A percentile compares a stretch with the other conserved stretches of the same genome.
Evolutionary conservation across 2,888 invertebrate genomes (phyloP).

Genomic region (Aporophyla nigra): DNA sequence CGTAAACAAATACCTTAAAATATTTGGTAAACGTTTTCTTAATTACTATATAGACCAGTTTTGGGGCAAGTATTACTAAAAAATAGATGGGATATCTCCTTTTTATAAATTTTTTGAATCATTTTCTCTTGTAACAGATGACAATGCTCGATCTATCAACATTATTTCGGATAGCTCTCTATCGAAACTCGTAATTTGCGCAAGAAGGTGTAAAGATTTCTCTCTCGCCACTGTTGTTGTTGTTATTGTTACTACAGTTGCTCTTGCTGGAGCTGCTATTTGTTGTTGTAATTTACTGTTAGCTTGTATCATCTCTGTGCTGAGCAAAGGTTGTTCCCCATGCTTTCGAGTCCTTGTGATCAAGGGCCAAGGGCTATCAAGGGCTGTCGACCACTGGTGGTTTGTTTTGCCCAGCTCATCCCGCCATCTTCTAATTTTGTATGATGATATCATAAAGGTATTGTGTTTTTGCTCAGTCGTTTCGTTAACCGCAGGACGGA

Average conservation of each 20-base stretch:
- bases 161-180: not conserved
- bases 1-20: conserved; percentile 14
- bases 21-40: not conserved
- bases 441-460: conserved; percentile 15
- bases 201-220: not conserved
- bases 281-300: not conserved
- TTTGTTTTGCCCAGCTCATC: not conserved
- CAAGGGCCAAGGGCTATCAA: not conserved
- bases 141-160: not conserved
- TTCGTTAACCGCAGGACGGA: conserved; percentile 17
- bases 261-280: too few species aligned
- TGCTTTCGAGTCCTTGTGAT: not conserved
- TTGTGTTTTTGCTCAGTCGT: not conserved
- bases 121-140: not conserved
- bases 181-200: not conserved
- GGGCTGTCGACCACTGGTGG: not conserved
- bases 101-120: not conserved
- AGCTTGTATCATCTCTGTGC: not conserved
- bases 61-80: not conserved
- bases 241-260: not conserved
- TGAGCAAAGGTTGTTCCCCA: not conserved
- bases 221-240: not conserved
- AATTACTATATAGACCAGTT: not conserved
- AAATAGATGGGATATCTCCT: not conserved
- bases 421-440: not conserved